phyloP scores from a whole-genome alignment of 2,888 invertebrate genomes.

The Agrilus biguttatus region DNA sequence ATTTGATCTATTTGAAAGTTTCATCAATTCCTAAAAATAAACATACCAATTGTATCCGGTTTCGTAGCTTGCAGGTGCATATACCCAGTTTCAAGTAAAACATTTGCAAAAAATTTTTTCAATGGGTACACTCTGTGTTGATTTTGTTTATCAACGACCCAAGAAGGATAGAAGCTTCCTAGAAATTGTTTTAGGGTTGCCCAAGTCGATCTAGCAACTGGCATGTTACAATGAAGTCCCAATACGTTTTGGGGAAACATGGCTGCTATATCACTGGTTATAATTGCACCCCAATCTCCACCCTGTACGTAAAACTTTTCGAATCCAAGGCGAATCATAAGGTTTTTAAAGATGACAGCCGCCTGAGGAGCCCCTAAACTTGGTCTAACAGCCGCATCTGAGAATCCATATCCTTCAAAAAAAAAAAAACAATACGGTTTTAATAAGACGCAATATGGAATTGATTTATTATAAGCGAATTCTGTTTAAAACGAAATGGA shows the following conservation, averaged over 20 bases:
- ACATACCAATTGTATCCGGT: conserved; percentile 71
- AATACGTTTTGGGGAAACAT: conserved; percentile 45
- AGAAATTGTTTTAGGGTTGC: conserved; percentile 8
- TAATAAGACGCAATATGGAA: too few species aligned
- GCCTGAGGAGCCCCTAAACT: conserved; percentile 45
- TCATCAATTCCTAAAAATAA: neutral
- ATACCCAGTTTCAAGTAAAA: conserved; percentile 42
- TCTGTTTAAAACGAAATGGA: too few species aligned
- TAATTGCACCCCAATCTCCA: conserved; percentile 66
- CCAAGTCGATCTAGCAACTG: conserved; percentile 9
- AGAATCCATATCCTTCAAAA: conserved; percentile 28
- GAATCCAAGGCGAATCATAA: conserved; percentile 57
- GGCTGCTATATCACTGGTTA: conserved; percentile 44
- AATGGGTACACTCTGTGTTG: conserved; percentile 37
- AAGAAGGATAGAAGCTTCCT: conserved; percentile 9
- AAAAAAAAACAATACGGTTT: too few species aligned
- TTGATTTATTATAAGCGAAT: too few species aligned
- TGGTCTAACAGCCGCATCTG: conserved; percentile 39
- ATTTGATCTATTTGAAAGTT: too few species aligned
- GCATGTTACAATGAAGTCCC: conserved; percentile 31
- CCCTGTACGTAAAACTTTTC: conserved; percentile 56
- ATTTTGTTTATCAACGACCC: conserved; percentile 32
- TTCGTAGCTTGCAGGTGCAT: conserved; percentile 76
- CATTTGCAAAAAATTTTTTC: conserved; percentile 27
- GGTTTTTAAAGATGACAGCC: conserved; percentile 43